Evolutionary conservation across 2,797 vertebrate species (phyloP).

Genomic region (Rhynchotus rufescens): DNA sequence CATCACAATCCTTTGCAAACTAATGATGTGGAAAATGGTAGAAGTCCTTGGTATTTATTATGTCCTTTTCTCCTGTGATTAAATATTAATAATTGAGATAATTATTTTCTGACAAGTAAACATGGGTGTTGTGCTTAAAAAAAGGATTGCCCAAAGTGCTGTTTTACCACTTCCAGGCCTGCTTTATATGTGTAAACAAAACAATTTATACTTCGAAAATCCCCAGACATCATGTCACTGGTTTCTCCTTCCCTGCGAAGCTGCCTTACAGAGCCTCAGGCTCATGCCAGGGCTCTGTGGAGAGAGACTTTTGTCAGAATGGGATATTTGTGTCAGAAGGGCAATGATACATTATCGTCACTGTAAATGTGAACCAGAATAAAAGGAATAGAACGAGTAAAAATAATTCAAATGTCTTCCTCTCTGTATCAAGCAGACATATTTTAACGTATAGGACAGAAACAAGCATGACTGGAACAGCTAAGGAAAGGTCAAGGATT

Average conservation of each 20-base stretch:
- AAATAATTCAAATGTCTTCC: background rate
- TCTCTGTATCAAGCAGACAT: background rate
- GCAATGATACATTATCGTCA: background rate
- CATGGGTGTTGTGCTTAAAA: background rate
- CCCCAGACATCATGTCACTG: slow-evolving; percentile 14
- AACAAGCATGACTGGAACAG: background rate
- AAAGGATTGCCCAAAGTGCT: background rate
- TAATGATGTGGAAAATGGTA: background rate
- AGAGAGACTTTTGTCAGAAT: slow-evolving; percentile 16
- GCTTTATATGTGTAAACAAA: slow-evolving; percentile 46
- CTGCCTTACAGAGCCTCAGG: slow-evolving; percentile 42
- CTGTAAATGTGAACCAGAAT: background rate
- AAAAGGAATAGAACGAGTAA: background rate
- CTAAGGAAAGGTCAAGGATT: background rate
- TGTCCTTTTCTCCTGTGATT: background rate
- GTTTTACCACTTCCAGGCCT: slow-evolving; percentile 13
- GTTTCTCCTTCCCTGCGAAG: slow-evolving; percentile 12
- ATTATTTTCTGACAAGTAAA: slow-evolving; percentile 5
- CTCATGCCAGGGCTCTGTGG: background rate
- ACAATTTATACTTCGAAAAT: slow-evolving; percentile 19
- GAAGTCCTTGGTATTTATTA: background rate
- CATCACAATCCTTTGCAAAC: accelerated
- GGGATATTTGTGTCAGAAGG: slow-evolving; percentile 36
- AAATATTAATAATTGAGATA: background rate
- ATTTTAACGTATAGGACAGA: background rate